Evolutionary conservation across 2,797 vertebrate genomes (phyloP).

Genomic region (Molossus alvarezi): DNA sequence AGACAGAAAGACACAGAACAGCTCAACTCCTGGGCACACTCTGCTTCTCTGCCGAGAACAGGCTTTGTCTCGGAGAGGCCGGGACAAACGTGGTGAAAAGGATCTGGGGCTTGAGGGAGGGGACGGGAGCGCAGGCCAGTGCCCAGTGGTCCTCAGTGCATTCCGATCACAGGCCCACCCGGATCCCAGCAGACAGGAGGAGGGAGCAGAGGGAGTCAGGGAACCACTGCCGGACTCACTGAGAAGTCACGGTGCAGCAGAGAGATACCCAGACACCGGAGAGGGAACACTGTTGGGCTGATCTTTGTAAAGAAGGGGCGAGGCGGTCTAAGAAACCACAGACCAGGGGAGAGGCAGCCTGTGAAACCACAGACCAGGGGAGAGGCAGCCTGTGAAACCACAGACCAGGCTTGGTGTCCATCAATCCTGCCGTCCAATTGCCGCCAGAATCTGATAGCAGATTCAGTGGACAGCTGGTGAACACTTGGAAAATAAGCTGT

Average conservation of each 20-base stretch:
- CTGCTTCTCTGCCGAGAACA: not conserved
- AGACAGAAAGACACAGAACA: not conserved
- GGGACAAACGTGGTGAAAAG: not conserved
- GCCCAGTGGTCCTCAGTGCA: not conserved
- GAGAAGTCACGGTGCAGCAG: not conserved
- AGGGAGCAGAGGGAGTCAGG: not conserved
- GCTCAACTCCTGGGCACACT: not conserved
- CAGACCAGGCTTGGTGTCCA: not conserved
- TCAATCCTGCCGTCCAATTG: not conserved
- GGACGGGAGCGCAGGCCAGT: not conserved
- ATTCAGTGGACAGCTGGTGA: conserved; percentile 55
- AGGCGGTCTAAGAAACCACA: conserved; percentile 27
- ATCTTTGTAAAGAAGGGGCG: not conserved
- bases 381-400: conserved; percentile 13
- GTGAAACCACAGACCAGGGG: conserved; percentile 14
- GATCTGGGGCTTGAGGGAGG: not conserved
- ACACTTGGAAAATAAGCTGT: conserved; percentile 52
- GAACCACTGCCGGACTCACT: not conserved
- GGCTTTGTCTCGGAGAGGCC: not conserved
- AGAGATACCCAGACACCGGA: not conserved
- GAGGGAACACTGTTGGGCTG: not conserved
- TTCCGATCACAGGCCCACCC: not conserved
- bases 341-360: not conserved
- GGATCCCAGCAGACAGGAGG: not conserved
- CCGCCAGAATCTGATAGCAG: conserved; percentile 56